Percentiles rank a stretch among this genome's conserved stretches.
phyloP scores from a whole-genome alignment of 2,888 invertebrate genomes.

The Pachycephus smyrnensis region DNA sequence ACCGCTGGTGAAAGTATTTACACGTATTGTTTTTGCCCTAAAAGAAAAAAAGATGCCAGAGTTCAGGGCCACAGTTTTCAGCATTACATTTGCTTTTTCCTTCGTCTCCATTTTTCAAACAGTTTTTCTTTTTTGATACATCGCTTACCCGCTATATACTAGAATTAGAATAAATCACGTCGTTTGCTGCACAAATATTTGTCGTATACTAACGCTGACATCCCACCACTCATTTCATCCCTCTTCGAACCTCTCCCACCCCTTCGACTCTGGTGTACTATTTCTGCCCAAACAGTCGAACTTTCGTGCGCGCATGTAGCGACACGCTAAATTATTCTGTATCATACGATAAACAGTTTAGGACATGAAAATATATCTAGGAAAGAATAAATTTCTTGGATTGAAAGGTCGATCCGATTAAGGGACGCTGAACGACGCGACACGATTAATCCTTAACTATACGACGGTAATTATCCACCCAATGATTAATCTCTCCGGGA shows the following conservation, averaged over 20 bases:
- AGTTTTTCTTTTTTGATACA: not conserved
- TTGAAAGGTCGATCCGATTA: slow-evolving; percentile 38
- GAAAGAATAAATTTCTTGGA: slow-evolving; percentile 45
- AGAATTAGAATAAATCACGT: slow-evolving; percentile 29
- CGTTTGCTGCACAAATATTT: slow-evolving; percentile 8
- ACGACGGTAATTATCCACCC: not conserved
- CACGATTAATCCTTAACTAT: not conserved
- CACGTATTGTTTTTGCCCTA: not conserved
- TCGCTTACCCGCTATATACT: not conserved
- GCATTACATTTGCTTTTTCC: not conserved
- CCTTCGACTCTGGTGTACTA: not conserved
- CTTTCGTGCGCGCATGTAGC: slow-evolving; percentile 17
- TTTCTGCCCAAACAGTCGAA: not conserved
- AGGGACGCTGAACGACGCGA: slow-evolving; percentile 15
- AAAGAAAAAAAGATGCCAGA: not conserved
- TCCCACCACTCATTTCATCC: not conserved
- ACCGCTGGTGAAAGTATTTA: too few relatives aligned
- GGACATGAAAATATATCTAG: slow-evolving; percentile 39
- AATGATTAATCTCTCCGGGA: not conserved
- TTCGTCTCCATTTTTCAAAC: not conserved
- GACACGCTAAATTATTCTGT: slow-evolving; percentile 34
- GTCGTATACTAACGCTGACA: not conserved
- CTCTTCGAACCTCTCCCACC: not conserved
- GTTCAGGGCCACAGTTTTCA: not conserved
- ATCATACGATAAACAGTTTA: not conserved